Conservation (phyloP, 2,113 vertebrate genomes). For the Bagarius yarrelli region DNA sequence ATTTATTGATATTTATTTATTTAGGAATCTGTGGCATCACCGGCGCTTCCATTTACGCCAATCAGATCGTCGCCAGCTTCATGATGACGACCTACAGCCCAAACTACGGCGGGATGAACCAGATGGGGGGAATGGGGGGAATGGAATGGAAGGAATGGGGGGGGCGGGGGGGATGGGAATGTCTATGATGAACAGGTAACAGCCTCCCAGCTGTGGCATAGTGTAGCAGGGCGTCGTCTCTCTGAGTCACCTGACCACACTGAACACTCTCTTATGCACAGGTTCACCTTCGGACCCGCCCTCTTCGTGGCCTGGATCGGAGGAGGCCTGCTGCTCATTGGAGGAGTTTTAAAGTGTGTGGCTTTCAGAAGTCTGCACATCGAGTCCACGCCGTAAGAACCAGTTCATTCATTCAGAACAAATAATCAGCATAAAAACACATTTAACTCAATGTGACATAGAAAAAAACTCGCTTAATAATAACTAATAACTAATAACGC, state of each 20-base stretch:
- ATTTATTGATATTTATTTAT: not conserved
- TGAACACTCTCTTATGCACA: conserved; percentile 55
- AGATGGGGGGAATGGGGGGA: conserved; percentile 41
- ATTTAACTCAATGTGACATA: no score
- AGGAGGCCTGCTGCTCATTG: conserved; percentile 78
- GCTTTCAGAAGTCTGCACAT: conserved; percentile 79
- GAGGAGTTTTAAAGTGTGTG: conserved; percentile 83
- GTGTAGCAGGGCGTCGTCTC: not conserved
- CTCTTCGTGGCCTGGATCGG: conserved; percentile 88
- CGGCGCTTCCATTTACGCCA: conserved; percentile 88
- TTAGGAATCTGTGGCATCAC: conserved; percentile 84
- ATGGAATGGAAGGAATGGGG: conserved; percentile 11
- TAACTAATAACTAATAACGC: no score
- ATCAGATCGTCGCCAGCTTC: conserved; percentile 88
- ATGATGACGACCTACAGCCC: conserved; percentile 69
- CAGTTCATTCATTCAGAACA: not conserved
- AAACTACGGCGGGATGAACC: conserved; percentile 46
- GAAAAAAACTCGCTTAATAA: not conserved
- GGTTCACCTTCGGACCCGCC: conserved; percentile 88
- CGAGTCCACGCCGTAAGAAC: conserved; percentile 72
- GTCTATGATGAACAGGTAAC: conserved; percentile 56
- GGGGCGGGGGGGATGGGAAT: conserved; percentile 26
- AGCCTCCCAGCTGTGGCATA: no score
- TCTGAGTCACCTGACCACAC: conserved; percentile 9
- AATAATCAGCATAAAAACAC: not conserved